phyloP scores from a whole-genome alignment of 2,797 vertebrate species.

The Tragelaphus oryx region DNA sequence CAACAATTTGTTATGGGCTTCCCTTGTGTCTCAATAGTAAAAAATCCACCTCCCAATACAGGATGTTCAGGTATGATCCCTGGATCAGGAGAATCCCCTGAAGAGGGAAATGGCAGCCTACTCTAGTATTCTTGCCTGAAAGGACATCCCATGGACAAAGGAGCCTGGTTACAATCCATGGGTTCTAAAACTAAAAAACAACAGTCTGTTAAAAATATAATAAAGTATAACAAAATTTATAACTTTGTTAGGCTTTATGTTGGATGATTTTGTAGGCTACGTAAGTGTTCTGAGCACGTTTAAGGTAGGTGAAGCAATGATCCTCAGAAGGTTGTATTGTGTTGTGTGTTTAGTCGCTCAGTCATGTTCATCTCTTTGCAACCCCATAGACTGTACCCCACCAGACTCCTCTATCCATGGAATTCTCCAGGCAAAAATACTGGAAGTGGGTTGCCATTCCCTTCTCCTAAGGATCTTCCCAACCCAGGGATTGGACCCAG shows the following conservation, averaged over 20 bases:
- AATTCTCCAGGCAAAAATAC: background rate
- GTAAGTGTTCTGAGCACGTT: background rate
- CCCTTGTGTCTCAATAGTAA: background rate
- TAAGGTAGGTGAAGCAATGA: background rate
- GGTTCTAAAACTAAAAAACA: background rate
- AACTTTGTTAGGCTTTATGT: background rate
- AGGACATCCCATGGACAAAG: background rate
- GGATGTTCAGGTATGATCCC: background rate
- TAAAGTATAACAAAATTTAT: background rate
- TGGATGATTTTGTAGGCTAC: background rate
- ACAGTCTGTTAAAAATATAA: background rate
- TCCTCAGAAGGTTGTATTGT: background rate
- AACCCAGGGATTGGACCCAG: background rate
- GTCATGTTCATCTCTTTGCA: fast-evolving
- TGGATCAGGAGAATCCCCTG: background rate
- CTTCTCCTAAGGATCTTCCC: background rate
- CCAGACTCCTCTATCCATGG: background rate
- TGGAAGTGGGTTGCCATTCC: background rate
- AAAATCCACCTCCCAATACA: background rate
- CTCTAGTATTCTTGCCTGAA: background rate
- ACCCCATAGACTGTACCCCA: background rate
- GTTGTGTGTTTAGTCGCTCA: background rate
- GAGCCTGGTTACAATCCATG: background rate
- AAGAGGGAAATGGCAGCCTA: background rate
- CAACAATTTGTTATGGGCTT: background rate